phyloP scores from a whole-genome alignment of 2,797 vertebrate genomes.

The Falco cherrug region DNA sequence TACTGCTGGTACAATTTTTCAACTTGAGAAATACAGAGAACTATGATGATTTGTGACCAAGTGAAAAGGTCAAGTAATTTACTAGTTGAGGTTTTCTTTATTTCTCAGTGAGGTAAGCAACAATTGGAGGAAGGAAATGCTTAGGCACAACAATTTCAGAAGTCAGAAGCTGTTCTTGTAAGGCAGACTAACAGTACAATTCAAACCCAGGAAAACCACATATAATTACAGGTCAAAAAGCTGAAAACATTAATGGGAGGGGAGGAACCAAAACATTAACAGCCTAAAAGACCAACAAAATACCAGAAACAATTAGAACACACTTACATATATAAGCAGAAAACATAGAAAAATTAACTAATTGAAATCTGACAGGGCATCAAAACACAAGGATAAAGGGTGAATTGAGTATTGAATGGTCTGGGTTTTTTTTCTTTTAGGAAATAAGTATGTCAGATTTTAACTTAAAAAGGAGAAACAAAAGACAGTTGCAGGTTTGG shows the following conservation, averaged over 20 bases:
- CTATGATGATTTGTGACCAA: neutral
- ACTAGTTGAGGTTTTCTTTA: neutral
- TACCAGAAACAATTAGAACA: neutral
- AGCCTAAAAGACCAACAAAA: neutral
- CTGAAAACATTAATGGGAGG: neutral
- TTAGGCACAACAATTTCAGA: neutral
- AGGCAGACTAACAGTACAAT: neutral
- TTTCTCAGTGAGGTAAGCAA: slow-evolving; percentile 8
- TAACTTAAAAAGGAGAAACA: neutral
- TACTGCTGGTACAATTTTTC: neutral
- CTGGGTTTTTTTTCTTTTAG: neutral
- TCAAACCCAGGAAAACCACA: slow-evolving; percentile 7
- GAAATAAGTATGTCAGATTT: neutral
- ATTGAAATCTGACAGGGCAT: neutral
- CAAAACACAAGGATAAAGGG: neutral
- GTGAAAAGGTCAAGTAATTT: neutral
- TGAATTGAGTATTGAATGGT: neutral
- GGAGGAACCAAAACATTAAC: neutral
- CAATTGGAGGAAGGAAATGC: slow-evolving; percentile 67
- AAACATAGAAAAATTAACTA: neutral
- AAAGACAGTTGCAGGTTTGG: neutral
- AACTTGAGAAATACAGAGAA: neutral
- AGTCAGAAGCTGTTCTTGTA: slow-evolving; percentile 22
- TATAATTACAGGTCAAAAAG: neutral
- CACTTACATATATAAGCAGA: neutral